Percentiles rank a stretch among this genome's conserved stretches.
These are phyloP conservation scores for Aegithalos caudatus DNA, from an alignment of 2,113 vertebrate genomes.

Conservation along the genomic window DNA sequence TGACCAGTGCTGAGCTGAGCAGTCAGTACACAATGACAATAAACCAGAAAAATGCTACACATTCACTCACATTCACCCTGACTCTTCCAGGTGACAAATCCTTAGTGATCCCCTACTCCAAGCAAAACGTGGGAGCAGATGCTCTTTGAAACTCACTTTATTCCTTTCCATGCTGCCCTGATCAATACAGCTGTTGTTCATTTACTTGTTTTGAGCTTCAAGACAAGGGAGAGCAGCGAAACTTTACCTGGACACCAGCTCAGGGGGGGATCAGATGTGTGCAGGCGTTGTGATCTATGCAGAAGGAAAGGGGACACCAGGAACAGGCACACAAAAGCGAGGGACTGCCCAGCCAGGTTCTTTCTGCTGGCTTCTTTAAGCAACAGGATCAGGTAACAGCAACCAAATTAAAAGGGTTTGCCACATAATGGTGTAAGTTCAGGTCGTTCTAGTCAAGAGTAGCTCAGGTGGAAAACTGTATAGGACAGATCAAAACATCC, in stretches of 20 bases:
- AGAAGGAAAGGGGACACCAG: constrained; percentile 36
- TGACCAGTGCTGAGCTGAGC: accelerated
- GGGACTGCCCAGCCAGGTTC: background rate
- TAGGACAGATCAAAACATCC: background rate
- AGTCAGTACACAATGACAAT: background rate
- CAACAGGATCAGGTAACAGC: background rate
- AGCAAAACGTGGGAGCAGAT: background rate
- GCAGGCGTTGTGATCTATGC: background rate
- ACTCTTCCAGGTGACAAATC: background rate
- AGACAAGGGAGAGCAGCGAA: background rate
- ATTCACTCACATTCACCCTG: background rate
- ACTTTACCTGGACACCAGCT: constrained; percentile 25
- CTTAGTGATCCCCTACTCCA: background rate
- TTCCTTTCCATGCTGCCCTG: background rate
- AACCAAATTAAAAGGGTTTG: background rate
- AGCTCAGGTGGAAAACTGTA: background rate
- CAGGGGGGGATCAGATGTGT: background rate
- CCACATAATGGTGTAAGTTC: background rate
- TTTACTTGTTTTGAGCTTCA: background rate
- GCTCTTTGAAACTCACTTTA: background rate
- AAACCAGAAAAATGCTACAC: background rate
- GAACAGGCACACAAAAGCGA: background rate
- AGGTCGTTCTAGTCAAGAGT: background rate
- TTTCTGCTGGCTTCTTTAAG: background rate
- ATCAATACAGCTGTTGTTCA: background rate